Evolutionary conservation across 2,797 vertebrate species (phyloP).

Genomic region (Heteromormyrus szaboi): DNA sequence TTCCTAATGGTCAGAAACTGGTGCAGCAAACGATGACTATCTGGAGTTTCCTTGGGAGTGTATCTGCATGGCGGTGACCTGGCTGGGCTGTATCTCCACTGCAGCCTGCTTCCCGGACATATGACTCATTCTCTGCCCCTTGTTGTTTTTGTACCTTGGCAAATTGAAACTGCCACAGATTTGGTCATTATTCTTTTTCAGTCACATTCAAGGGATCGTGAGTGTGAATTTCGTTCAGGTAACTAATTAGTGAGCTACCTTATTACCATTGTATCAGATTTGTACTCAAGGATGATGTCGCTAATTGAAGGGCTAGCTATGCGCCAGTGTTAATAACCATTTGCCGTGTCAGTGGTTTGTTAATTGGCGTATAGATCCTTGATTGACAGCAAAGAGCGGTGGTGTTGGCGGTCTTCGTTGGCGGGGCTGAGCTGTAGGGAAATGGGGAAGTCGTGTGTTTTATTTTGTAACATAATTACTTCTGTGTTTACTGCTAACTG

Average conservation of each 20-base stretch:
- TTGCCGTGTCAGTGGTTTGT: background rate
- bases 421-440: background rate
- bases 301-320: background rate
- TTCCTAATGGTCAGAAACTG: background rate
- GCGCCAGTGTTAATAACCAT: background rate
- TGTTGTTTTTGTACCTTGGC: background rate
- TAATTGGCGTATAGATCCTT: background rate
- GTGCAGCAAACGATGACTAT: background rate
- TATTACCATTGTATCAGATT: background rate
- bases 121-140: background rate
- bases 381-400: background rate
- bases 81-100: background rate
- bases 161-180: background rate
- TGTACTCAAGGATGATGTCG: background rate
- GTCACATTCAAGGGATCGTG: background rate
- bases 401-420: background rate
- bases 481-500: constrained; percentile 2
- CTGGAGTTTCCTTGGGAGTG: background rate
- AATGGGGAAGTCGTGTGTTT: background rate
- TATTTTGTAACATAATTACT: constrained; percentile 7
- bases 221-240: background rate
- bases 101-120: background rate
- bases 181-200: background rate
- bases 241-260: background rate
- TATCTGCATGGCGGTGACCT: background rate